Base-by-base conservation (phyloP, 2,888 invertebrate species). In the Synergus laeviventris region DNA sequence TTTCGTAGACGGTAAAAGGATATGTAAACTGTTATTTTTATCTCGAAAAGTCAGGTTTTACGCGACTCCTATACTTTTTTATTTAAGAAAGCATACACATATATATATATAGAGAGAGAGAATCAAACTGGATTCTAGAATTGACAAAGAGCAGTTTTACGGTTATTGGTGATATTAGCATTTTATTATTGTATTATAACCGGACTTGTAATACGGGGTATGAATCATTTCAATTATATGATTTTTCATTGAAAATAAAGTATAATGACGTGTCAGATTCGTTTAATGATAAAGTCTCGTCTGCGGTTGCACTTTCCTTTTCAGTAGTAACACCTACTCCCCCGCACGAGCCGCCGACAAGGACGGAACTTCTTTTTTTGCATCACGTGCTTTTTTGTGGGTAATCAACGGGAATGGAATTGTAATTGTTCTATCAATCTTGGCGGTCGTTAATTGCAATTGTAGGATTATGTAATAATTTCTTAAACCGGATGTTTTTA, bases 301-400 rank as follows among this genome's bases (percentile, higher is more conserved):
- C 70, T 70, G 70, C n/a, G 70, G 49, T 70, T 70, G 49, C 70
- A 70, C 70, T 70, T 70, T 70, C 70, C 70, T 70, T 70, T 70
- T 70, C 31, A 70, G 31, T 31, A 54, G 31, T 49, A 70, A 70
- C 70, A 70, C 70, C 70, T 70, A 70, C 70, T 70, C 49, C 70
- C 66, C 49, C 70, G 70, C 45, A 70, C 31, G 70, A 70, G 45
- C 24, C 24, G 24, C 70, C 70, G 31, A 49, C 70, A 70, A 70
- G 70, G 70, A 49, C 49, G 45, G 9, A 54, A 70, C 31, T 49
- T 31, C 24, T 42, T 70, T 70, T 70, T 70, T 49, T 31, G 5
- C 45, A 70, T 70, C 70, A 70, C 70, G 70, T 70, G 70, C 70
- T 70, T 70, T 59, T 70, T 70, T 36, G 31, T 49, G 70, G 70